Evolutionary conservation across 1,140 invertebrate genomes (phyloP).

Genomic region (Uloborus diversus): DNA sequence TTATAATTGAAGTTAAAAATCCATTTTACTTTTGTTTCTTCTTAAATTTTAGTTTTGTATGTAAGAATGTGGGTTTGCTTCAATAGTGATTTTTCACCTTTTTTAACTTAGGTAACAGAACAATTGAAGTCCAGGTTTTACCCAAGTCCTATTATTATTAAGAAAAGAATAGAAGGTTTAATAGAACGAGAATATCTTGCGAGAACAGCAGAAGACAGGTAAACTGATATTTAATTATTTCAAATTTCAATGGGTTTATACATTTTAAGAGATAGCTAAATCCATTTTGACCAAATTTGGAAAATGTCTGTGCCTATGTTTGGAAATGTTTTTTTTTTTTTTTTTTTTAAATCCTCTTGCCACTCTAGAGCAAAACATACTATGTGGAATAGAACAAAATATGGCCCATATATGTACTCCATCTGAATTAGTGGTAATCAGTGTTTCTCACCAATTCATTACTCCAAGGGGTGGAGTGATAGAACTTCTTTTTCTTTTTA

Average conservation of each 20-base stretch:
- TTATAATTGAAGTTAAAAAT: background rate
- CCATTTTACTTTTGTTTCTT: conserved; percentile 41
- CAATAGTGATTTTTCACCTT: too few relatives aligned
- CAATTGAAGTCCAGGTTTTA: conserved; percentile 95
- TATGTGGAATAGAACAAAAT: background rate
- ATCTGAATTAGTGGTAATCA: too few relatives aligned
- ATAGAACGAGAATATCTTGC: conserved; percentile 99
- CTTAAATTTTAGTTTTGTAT: too few relatives aligned
- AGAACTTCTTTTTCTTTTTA: too few relatives aligned
- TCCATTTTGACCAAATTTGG: background rate
- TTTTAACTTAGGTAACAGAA: conserved; percentile 79
- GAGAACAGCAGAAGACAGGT: conserved; percentile 93
- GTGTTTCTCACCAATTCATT: too few relatives aligned
- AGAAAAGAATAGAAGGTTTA: conserved; percentile 98
- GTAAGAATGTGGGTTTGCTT: too few relatives aligned
- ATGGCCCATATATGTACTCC: background rate
- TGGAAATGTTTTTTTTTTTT: background rate
- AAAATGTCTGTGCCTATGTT: background rate
- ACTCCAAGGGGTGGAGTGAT: too few relatives aligned
- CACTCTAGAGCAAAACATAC: background rate
- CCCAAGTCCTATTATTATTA: conserved; percentile 97
- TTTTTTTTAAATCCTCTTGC: background rate
- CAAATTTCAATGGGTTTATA: background rate
- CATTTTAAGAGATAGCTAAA: too few relatives aligned
- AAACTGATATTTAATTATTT: conserved; percentile 38